A percentile compares a stretch with the other conserved stretches of the same genome.
Conservation (phyloP, 2,113 vertebrate genomes). For the Saimiri boliviensis region DNA sequence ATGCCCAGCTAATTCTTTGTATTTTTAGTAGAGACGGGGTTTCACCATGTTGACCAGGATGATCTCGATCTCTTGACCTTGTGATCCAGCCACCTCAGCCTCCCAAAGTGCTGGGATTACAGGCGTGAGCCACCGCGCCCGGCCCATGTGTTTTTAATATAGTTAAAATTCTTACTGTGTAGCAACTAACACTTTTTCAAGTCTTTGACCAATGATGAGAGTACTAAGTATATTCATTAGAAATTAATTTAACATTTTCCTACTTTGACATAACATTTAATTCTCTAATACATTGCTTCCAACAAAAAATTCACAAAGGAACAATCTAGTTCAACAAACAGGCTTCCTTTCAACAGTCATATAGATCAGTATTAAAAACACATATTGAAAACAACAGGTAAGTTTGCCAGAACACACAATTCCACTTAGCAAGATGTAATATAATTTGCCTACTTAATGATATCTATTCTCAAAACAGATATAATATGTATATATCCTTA, state of each 20-base stretch:
- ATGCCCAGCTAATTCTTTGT: no score
- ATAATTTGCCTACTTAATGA: conserved; percentile 40
- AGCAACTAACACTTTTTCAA: background rate
- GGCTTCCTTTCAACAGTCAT: conserved; percentile 30
- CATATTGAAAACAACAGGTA: background rate
- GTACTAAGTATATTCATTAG: background rate
- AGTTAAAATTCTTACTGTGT: conserved; percentile 38
- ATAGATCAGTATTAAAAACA: background rate
- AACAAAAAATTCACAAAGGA: conserved; percentile 46
- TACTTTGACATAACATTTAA: conserved; percentile 13
- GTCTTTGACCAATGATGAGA: background rate
- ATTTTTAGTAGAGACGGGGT: no score
- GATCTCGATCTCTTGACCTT: no score
- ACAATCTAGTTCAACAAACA: conserved; percentile 9
- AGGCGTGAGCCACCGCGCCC: no score
- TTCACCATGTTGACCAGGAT: no score
- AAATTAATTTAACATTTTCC: conserved; percentile 38
- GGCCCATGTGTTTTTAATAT: conserved; percentile 18
- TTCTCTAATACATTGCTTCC: conserved; percentile 29
- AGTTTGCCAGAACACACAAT: conserved; percentile 32
- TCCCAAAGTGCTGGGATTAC: no score
- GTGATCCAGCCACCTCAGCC: no score
- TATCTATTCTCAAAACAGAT: conserved; percentile 41
- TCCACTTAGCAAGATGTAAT: background rate
- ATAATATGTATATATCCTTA: conserved; percentile 36